Percentiles rank a stretch among this genome's conserved stretches.
Evolutionary conservation across 2,888 invertebrate genomes (phyloP).

Genomic region (Chymomyza fuscimana): DNA sequence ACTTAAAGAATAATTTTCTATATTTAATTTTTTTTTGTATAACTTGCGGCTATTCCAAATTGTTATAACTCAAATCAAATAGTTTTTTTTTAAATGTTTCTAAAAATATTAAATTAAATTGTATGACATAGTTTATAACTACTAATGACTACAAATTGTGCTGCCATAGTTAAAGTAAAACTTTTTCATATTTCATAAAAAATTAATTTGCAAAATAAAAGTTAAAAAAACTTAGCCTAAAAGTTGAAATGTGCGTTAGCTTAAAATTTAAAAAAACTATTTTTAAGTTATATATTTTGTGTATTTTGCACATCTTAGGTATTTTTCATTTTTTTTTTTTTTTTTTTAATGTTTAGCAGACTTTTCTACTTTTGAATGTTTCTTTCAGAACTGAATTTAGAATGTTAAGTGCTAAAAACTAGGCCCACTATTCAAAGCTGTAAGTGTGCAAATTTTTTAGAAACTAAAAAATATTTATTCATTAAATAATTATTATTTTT

Average conservation of each 20-base stretch:
- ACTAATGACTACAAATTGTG: slow-evolving; percentile 36
- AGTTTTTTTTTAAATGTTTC: no score
- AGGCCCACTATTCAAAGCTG: slow-evolving; percentile 23
- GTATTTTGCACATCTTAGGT: slow-evolving; percentile 24
- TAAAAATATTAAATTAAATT: no score
- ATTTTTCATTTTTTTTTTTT: slow-evolving; percentile 1
- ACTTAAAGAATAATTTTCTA: not conserved
- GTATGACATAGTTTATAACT: slow-evolving; percentile 28
- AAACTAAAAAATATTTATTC: slow-evolving; percentile 42
- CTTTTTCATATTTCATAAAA: not conserved
- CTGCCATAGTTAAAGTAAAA: not conserved
- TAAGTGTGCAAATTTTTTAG: slow-evolving; percentile 21
- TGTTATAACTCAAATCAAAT: no score
- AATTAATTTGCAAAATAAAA: not conserved
- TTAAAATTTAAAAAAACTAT: not conserved
- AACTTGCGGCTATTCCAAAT: not conserved
- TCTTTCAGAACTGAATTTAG: slow-evolving; percentile 7
- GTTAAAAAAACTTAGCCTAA: not conserved
- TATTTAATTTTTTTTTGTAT: slow-evolving; percentile 14
- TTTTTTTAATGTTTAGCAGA: slow-evolving; percentile 11
- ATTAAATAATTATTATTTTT: slow-evolving; percentile 19
- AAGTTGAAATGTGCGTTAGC: no score
- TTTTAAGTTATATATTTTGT: not conserved
- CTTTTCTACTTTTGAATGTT: slow-evolving; percentile 60
- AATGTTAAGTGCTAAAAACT: slow-evolving; percentile 36